Evolutionary conservation across 2,888 invertebrate species (phyloP).

Genomic region (Leucoptera coffeella): DNA sequence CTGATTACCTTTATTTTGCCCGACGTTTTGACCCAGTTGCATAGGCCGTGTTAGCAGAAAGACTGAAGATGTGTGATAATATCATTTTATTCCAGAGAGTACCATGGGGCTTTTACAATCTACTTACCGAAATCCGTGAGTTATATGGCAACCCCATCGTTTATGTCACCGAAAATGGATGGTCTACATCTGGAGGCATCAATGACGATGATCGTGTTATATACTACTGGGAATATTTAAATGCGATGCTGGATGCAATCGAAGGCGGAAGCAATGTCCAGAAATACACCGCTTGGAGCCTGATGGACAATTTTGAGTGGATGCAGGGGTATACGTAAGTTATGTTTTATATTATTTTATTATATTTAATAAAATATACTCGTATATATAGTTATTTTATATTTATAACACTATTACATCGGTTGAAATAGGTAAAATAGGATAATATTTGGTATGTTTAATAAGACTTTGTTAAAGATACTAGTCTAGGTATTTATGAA

Average conservation of each 20-base stretch:
- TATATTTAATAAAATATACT: too few species aligned
- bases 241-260: constrained; percentile 27
- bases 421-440: too few species aligned
- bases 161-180: constrained; percentile 56
- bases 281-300: constrained; percentile 54
- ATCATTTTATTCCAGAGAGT: constrained; percentile 8
- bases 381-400: too few species aligned
- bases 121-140: constrained; percentile 9
- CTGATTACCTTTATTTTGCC: too few species aligned
- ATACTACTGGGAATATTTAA: constrained; percentile 32
- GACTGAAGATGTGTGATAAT: too few species aligned
- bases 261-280: constrained; percentile 34
- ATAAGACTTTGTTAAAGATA: too few species aligned
- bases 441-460: too few species aligned
- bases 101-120: constrained; percentile 9
- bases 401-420: too few species aligned
- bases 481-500: too few species aligned
- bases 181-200: constrained; percentile 26
- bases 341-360: too few species aligned
- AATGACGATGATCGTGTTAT: constrained; percentile 34
- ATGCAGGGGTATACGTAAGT: constrained; percentile 47
- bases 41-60: too few species aligned
- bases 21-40: too few species aligned
- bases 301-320: constrained; percentile 65
- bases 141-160: constrained; percentile 10